phyloP scores from a whole-genome alignment of 2,888 invertebrate species.

The Drosophila sordidapex region DNA sequence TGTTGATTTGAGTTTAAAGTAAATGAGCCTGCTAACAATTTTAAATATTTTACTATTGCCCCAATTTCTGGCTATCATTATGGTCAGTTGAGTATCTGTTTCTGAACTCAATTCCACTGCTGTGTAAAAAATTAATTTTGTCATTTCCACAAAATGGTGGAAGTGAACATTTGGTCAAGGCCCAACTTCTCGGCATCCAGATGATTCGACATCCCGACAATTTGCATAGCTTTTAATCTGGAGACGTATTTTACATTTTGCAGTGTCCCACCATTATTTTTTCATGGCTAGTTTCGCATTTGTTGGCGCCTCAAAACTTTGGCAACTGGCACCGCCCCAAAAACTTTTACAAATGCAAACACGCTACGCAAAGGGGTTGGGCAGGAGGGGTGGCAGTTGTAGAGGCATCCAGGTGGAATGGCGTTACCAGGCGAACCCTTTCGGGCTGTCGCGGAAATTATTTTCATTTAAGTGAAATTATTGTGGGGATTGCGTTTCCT shows the following conservation, averaged over 20 bases:
- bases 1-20: not conserved
- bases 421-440: slow-evolving; percentile 41
- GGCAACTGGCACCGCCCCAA: slow-evolving; percentile 67
- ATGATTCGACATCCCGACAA: slow-evolving; percentile 34
- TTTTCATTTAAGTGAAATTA: slow-evolving; percentile 61
- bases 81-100: not conserved
- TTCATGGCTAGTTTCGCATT: slow-evolving; percentile 44
- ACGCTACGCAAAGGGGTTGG: slow-evolving; percentile 47
- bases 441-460: slow-evolving; percentile 48
- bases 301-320: slow-evolving; percentile 74
- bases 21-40: not conserved
- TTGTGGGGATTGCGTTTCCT: slow-evolving; percentile 20
- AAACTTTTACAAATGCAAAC: slow-evolving; percentile 53
- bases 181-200: not conserved
- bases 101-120: not conserved
- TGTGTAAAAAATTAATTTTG: slow-evolving; percentile 48
- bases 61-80: not conserved
- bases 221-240: slow-evolving; percentile 72
- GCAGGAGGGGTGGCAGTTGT: not conserved
- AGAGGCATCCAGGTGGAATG: slow-evolving; percentile 1
- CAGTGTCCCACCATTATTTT: slow-evolving; percentile 22
- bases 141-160: slow-evolving; percentile 26
- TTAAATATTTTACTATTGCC: not conserved
- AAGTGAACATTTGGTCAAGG: slow-evolving; percentile 63
- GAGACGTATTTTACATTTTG: slow-evolving; percentile 27